Base-by-base conservation (phyloP, 2,113 vertebrate species). In the Rhinoderma darwinii region DNA sequence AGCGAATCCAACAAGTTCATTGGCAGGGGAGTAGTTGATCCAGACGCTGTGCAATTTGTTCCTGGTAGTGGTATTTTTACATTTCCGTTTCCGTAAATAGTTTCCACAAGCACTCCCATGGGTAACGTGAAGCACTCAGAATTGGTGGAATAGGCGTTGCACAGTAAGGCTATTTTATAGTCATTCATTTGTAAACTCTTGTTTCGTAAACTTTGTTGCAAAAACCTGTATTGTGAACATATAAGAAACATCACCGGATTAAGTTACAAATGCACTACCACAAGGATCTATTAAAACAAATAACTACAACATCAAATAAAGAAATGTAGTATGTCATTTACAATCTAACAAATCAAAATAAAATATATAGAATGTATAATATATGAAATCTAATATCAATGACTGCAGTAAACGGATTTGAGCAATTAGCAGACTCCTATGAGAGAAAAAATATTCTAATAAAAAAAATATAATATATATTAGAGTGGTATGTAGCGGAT, bases 1-100 rank as follows among this genome's bases (percentile, higher is more conserved):
- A 99, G 95, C 0, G 98, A 99, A 90, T 99, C 98, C 90, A 99
- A 92, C 88, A 99, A 96, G 90, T 99, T 99, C 98, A 99, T 99
- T 63, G 98, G 97, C 89, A 99, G 89, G 0, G 98, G 98, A 0
- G 97, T 97, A 89, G 97, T 95, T 15, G 98, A 98, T 43, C 96
- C 97, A 2, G 97, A 98, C 4, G 98, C 98, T 91, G 95, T 94
- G 83, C 97, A 99, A 91, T 95, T 99, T 20, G 96, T 98, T 61
- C 98, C 98, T 0, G 98, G 98, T 86, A 99, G 95, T 84, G 96
- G 92, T 89, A 97, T 96, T 88, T 94, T 95, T 94, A 98, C 95
- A 56, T 94, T 96, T 83, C 96, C 96, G 27, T 98, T 99, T 18
- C 98, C 98, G 73, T 99, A 99, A 92, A 99, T 99, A 86, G 98